Conservation (phyloP, 2,888 invertebrate genomes). For the Tricholauxania praeusta region DNA sequence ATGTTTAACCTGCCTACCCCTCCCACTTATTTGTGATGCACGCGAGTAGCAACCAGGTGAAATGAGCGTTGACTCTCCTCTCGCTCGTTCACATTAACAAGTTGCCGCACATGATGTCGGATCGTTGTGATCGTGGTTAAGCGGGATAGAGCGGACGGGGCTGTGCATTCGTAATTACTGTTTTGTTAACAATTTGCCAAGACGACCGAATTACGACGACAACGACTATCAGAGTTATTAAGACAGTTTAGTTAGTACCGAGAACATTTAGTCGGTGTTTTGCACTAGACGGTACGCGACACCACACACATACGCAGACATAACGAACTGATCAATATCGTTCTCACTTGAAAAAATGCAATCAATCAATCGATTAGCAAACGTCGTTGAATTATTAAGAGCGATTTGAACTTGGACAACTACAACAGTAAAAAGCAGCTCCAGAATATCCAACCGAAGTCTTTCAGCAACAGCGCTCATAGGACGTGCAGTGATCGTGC, state of each 20-base stretch:
- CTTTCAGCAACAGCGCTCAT: not conserved
- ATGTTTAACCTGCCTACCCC: too few relatives aligned
- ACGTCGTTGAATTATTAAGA: slow-evolving; percentile 2
- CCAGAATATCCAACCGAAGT: not conserved
- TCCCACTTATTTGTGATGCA: too few relatives aligned
- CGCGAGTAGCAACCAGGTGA: not conserved
- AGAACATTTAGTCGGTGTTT: slow-evolving; percentile 65
- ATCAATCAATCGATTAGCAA: slow-evolving; percentile 17
- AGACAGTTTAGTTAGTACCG: slow-evolving; percentile 64
- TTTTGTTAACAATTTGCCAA: slow-evolving; percentile 61
- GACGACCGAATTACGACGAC: slow-evolving; percentile 50
- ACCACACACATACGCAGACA: not conserved
- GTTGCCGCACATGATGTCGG: not conserved
- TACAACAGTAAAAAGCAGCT: not conserved
- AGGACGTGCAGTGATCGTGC: slow-evolving; percentile 3
- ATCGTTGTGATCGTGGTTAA: slow-evolving; percentile 1
- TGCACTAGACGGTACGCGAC: slow-evolving; percentile 57
- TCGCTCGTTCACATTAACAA: not conserved
- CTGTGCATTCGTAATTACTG: slow-evolving; percentile 50
- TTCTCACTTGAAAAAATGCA: not conserved
- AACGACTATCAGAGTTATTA: slow-evolving; percentile 57
- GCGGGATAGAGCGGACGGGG: slow-evolving; percentile 14
- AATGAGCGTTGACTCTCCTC: not conserved
- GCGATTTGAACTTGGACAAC: not conserved
- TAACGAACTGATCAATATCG: not conserved